These are phyloP conservation scores for Cyphomyrus plagiostoma DNA, from an alignment of 2,113 vertebrate species.

Conservation along the genomic window DNA sequence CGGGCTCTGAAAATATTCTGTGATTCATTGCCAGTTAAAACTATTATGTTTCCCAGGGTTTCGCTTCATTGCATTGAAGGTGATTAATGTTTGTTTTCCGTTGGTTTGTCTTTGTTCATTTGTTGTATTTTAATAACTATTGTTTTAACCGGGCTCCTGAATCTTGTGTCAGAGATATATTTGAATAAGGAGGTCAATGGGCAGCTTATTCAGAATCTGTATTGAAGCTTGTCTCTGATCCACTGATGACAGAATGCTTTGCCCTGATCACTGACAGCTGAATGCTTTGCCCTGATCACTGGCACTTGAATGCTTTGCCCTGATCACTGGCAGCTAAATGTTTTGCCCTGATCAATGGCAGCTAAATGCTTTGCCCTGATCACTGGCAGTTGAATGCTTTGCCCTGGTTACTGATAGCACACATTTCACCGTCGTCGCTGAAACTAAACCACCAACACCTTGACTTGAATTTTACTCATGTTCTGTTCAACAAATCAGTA, in stretches of 20 bases:
- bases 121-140: background rate
- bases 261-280: background rate
- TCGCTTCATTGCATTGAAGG: background rate
- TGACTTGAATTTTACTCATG: background rate
- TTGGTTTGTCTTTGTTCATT: background rate
- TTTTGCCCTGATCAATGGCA: background rate
- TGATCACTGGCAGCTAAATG: background rate
- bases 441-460: background rate
- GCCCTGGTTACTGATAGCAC: background rate
- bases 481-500: background rate
- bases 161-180: background rate
- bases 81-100: background rate
- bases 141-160: background rate
- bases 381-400: background rate
- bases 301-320: background rate
- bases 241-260: background rate
- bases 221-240: background rate
- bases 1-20: background rate
- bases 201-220: background rate
- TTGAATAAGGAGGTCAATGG: background rate
- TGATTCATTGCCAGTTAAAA: background rate
- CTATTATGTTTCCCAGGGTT: background rate
- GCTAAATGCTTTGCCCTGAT: background rate
- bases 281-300: background rate
- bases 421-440: background rate